Base-by-base conservation (phyloP, 2,888 invertebrate genomes). In the Caenorhabditis sp. region DNA sequence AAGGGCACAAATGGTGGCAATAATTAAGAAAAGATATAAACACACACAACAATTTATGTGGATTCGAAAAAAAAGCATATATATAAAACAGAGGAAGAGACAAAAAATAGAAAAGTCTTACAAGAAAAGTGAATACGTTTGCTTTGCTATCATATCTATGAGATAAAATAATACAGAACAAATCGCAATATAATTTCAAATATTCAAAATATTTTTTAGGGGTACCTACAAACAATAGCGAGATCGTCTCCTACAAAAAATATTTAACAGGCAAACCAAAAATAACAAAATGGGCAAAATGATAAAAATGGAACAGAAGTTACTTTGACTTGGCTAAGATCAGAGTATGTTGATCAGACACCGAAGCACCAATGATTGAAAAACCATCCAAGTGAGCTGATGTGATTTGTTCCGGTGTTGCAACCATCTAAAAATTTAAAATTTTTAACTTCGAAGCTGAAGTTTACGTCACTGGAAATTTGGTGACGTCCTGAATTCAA, bases 261-360 rank as follows among this genome's bases (percentile, higher is more conserved):
- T 52, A 52, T 23, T 52, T 21, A 52, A 52, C 52, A 52, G 52
- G 8, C 52, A 52, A 52, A 54, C 31, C 17, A 12, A 26, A 36
- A 50, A 67, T 25, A 58, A 58, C 38, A 27, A 49, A 54, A 27
- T 38, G 52, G 53, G n/a, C 26, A 31, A 52, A 60, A 10, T 53
- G n/a, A 52, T 20, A 26, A 23, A 61, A n/a, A 21, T 17, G 27
- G 43, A 10, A 67, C 14, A 26, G 21, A 23, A 31, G 31, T 54
- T 52, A 21, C 8, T 52, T 21, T 12, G 63, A 59, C 50, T 74
- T 74, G 54, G 84, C 84, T 12, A 87, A 71, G 70, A 84, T 83
- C 54, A 86, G 59, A 17, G 84, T 73, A 68, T 86, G 86, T 23
- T 85, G 83, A 63, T 87, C 86, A 50, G 86, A 84, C n/a, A 87